Evolutionary conservation across 2,888 invertebrate species (phyloP).

Genomic region (Standfussiana lucernea): DNA sequence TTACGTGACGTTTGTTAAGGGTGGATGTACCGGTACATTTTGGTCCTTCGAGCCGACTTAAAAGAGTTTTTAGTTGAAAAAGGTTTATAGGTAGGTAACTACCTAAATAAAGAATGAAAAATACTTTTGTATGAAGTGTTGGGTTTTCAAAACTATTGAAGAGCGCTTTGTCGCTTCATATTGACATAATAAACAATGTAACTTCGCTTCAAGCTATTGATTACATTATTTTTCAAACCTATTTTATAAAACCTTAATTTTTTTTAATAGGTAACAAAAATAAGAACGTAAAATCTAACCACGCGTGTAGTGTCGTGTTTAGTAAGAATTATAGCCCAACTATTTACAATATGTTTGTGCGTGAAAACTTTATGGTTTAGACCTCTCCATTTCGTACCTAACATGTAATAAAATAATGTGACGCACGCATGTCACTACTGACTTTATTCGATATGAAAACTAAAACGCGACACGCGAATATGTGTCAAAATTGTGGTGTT

Average conservation of each 20-base stretch:
- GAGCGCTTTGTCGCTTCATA: background rate
- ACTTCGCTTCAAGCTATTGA: background rate
- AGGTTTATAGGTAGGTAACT: background rate
- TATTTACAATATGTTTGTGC: conserved; percentile 66
- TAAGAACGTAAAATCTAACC: conserved; percentile 37
- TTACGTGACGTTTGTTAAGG: no score
- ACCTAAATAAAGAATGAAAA: background rate
- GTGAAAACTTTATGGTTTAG: conserved; percentile 71
- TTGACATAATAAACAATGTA: background rate
- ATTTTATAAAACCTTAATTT: background rate
- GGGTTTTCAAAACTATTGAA: background rate
- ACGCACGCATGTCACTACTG: conserved; percentile 71
- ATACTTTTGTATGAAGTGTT: background rate
- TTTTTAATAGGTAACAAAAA: conserved; percentile 7
- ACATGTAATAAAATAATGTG: conserved; percentile 77
- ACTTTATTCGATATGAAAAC: conserved; percentile 75
- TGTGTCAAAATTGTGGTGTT: conserved; percentile 27
- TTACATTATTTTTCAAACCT: background rate
- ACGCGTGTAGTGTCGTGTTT: conserved; percentile 56
- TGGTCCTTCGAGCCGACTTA: no score
- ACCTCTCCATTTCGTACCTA: conserved; percentile 72
- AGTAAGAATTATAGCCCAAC: conserved; percentile 57
- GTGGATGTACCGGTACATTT: no score
- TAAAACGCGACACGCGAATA: conserved; percentile 70
- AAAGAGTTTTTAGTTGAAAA: background rate